A percentile compares a stretch with the other conserved stretches of the same genome.
Evolutionary conservation across 92 coral and sea anemone species (phyloP).

Genomic region (Porites rus): DNA sequence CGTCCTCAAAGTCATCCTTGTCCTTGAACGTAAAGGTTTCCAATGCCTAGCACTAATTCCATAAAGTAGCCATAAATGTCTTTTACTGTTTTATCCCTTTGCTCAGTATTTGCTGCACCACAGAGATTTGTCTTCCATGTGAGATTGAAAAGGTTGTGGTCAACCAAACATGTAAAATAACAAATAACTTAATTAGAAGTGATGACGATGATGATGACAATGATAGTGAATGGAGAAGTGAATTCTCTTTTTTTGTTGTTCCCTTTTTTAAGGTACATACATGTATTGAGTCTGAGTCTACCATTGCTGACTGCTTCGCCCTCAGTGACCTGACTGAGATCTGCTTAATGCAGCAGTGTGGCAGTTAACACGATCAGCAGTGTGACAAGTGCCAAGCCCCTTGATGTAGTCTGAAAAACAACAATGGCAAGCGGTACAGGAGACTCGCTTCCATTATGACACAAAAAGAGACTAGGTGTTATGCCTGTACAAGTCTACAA

Average conservation of each 20-base stretch:
- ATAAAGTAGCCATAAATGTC: too few species aligned
- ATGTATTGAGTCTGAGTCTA: background rate
- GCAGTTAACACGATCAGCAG: background rate
- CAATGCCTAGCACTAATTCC: too few species aligned
- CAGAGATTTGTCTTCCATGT: too few species aligned
- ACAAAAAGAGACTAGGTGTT: slow-evolving; percentile 7
- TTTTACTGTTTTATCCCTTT: too few species aligned
- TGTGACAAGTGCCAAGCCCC: slow-evolving; percentile 14
- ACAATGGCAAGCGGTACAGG: background rate
- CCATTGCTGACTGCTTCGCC: slow-evolving; percentile 3
- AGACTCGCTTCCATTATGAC: background rate
- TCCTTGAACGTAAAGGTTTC: too few species aligned
- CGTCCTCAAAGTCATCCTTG: too few species aligned
- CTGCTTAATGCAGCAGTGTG: slow-evolving; percentile 1
- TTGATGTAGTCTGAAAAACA: background rate
- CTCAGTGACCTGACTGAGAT: slow-evolving; percentile 17
- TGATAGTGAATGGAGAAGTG: background rate
- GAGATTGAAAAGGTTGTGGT: too few species aligned
- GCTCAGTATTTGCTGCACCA: too few species aligned
- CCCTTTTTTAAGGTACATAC: background rate
- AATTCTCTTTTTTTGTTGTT: too few species aligned
- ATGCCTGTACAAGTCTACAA: slow-evolving; percentile 26
- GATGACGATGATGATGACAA: background rate
- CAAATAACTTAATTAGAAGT: background rate
- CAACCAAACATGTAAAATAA: too few species aligned